phyloP scores from a whole-genome alignment of 2,888 invertebrate species.

The Drosophila vallismaia region DNA sequence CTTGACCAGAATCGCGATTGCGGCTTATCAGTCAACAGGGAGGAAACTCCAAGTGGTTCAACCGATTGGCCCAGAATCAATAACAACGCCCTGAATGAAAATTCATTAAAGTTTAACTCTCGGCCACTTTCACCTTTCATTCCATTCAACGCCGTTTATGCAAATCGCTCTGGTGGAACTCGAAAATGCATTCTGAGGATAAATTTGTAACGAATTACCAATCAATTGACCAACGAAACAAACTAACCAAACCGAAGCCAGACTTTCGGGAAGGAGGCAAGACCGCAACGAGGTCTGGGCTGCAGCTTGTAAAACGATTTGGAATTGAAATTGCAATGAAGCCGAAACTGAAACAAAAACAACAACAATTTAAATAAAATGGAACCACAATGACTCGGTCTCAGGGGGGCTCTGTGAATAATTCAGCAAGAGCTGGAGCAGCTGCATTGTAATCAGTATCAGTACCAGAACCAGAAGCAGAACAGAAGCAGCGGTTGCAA shows the following conservation, averaged over 20 bases:
- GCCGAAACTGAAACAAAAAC: slow-evolving; percentile 57
- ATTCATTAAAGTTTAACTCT: slow-evolving; percentile 53
- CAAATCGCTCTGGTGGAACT: slow-evolving; percentile 32
- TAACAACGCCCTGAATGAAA: slow-evolving; percentile 40
- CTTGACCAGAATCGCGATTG: slow-evolving; percentile 24
- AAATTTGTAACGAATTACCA: slow-evolving; percentile 59
- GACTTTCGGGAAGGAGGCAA: slow-evolving; percentile 9
- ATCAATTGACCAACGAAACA: slow-evolving; percentile 60
- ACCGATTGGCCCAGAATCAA: slow-evolving; percentile 36
- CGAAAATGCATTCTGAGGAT: slow-evolving; percentile 43
- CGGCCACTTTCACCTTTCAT: slow-evolving; percentile 33
- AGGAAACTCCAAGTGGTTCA: slow-evolving; percentile 22
- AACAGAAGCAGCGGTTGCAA: slow-evolving; percentile 44
- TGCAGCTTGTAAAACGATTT: slow-evolving; percentile 52
- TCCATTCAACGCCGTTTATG: slow-evolving; percentile 32
- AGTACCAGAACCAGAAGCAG: slow-evolving; percentile 3
- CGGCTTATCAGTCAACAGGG: slow-evolving; percentile 34
- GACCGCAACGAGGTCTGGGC: slow-evolving; percentile 47
- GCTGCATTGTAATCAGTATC: slow-evolving; percentile 1
- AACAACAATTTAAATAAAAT: slow-evolving; percentile 65
- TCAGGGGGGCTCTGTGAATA: slow-evolving; percentile 51
- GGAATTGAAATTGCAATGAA: slow-evolving; percentile 65
- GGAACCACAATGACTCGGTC: slow-evolving; percentile 48
- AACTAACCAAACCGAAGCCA: slow-evolving; percentile 38
- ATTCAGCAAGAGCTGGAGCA: slow-evolving; percentile 53